Base-by-base conservation (phyloP, 1,140 invertebrate species). In the Halictus rubicundus region DNA sequence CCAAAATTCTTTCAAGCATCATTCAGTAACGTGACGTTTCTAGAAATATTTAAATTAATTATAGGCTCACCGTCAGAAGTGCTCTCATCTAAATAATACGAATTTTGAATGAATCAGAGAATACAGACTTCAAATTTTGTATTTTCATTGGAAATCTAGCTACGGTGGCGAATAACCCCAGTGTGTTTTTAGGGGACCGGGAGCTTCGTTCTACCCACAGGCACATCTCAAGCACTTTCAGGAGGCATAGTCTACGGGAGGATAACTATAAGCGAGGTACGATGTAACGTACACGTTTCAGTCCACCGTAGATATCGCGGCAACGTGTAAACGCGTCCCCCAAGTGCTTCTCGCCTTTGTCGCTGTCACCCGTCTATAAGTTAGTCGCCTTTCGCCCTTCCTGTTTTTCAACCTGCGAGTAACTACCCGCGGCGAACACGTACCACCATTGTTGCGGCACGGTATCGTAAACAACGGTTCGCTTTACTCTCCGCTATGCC, bases 371-470 rank as follows among this genome's bases (percentile, higher is more conserved):
- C 5, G 5, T 23, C 49, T 72, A 42, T 78, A 71, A 78, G 42
- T 78, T 63, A 52, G n/a, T 42, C 68, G 21, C 27, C 9, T 60
- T 68, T 19, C n/a, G 10, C 49, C 49, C 25, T 21, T 4, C 12
- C 0, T 21, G 39, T 46, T 64, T 54, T 19, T 39, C 68, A 19
- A 27, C 6, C 59, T 19, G 54, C 46, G 60, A 32, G 25, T 78
- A 78, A 78, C 76, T 57, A 64, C 76, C 76, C 68, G 46, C 37
- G 21, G 76, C 57, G 76, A 72, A 65, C 76, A 71, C 21, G 76
- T 54, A 32, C 32, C 59, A 46, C 19, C 7, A 64, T 71, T 78
- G 68, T 64, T 52, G 42, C 9, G 32, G 23, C 39, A 12, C 19
- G 49, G 54, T 21, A 42, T 57, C 60, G 76, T 78, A 78, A 78